Percentiles rank a stretch among this genome's conserved stretches.
Conservation (phyloP, 1,140 invertebrate species). For the Papilio polyxenes region DNA sequence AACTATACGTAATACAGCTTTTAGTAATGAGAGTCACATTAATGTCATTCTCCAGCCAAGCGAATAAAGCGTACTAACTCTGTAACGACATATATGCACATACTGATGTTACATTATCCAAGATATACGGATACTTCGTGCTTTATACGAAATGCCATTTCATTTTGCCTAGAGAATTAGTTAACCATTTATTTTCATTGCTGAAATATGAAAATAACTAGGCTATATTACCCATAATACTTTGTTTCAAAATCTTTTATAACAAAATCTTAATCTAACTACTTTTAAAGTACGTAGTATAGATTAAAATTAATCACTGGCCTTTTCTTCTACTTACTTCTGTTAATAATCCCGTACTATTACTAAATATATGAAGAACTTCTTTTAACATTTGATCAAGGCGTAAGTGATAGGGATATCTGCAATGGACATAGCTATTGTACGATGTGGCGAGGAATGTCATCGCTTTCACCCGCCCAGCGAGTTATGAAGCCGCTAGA, state of each 20-base stretch:
- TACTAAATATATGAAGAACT: neutral
- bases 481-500: slow-evolving; percentile 52
- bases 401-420: slow-evolving; percentile 38
- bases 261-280: too few relatives aligned
- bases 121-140: slow-evolving; percentile 7
- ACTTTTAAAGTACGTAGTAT: too few relatives aligned
- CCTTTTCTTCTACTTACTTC: too few relatives aligned
- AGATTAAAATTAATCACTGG: too few relatives aligned
- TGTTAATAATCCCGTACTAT: too few relatives aligned
- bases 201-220: too few relatives aligned
- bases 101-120: slow-evolving; percentile 24
- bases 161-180: neutral
- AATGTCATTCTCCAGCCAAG: slow-evolving; percentile 31
- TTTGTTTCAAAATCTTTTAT: too few relatives aligned
- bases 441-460: slow-evolving; percentile 53
- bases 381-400: neutral
- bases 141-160: slow-evolving; percentile 14
- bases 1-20: neutral
- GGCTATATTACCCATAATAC: too few relatives aligned
- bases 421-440: slow-evolving; percentile 49
- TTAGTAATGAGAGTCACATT: slow-evolving; percentile 26
- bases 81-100: slow-evolving; percentile 30
- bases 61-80: slow-evolving; percentile 28
- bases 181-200: neutral
- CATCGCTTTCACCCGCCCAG: slow-evolving; percentile 50